Evolutionary conservation across 2,888 invertebrate genomes (phyloP), one percentile per base, ranked within the genome.

Genomic region (Germaria angustata): DNA sequence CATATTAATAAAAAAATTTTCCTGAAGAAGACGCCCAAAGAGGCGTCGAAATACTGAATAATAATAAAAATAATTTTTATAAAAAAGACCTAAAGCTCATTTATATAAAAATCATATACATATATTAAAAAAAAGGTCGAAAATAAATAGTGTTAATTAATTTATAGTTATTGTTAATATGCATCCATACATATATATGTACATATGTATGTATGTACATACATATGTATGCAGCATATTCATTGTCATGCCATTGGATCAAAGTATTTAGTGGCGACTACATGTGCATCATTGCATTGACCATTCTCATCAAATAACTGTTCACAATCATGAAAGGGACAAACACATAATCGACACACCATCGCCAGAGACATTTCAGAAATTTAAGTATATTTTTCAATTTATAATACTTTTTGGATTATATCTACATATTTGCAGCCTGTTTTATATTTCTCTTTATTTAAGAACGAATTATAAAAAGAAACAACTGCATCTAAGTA

Each of bases 181-280:
- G n/a, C n/a, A n/a, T n/a, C n/a, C n/a, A n/a, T n/a, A n/a, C n/a
- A n/a, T n/a, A n/a, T n/a, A n/a, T 41, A 15, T 41, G 2, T 39
- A 11, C n/a, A 2, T 41, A 15, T 41, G 5, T 41, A 39, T 39
- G 4, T 39, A n/a, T 39, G 4, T 39, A 39, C 3, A 4, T 39
- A 39, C n/a, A 4, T 39, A 39, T 39, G 13, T 39, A 4, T 39
- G 4, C n/a, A 34, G n/a, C n/a, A n/a, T 41, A 17, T 34, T 28
- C 17, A 28, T 15, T 24, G 13, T 24, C 68, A 46, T 69, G 78
- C 81, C 81, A 78, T 73, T 32, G 81, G 78, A 41, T 81, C 72
- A 49, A 81, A 81, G 39, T 78, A 81, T 73, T 73, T 81, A 13
- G 39, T 66, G 11, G 73, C 73, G 11, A 81, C 73, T 39, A 78